Evolutionary conservation across 1,140 invertebrate genomes (phyloP).

Genomic region (Nymphalis io): DNA sequence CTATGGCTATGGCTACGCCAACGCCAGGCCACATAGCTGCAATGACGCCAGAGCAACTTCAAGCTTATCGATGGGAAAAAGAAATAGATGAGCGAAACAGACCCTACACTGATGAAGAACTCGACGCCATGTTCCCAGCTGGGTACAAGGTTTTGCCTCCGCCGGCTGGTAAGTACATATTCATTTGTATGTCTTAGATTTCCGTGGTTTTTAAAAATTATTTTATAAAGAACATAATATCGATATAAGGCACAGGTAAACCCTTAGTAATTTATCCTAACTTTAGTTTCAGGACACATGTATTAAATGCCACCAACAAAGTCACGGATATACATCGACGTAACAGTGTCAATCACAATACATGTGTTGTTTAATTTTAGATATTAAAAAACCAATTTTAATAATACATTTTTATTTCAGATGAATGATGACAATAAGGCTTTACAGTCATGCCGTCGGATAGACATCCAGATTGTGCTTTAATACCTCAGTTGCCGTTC

Average conservation of each 20-base stretch:
- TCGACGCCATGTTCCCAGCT: slow-evolving; percentile 98
- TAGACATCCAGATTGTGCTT: slow-evolving; percentile 60
- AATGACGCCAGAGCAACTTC: slow-evolving; percentile 99
- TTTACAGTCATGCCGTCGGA: slow-evolving; percentile 69
- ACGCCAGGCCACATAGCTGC: slow-evolving; percentile 96
- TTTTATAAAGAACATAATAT: slow-evolving; percentile 29
- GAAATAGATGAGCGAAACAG: slow-evolving; percentile 99
- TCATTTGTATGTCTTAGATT: slow-evolving; percentile 39
- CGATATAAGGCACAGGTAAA: slow-evolving; percentile 37
- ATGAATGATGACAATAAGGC: slow-evolving; percentile 72
- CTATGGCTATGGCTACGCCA: slow-evolving; percentile 98
- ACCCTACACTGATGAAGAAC: slow-evolving; percentile 97
- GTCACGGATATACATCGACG: slow-evolving; percentile 44
- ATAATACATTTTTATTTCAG: slow-evolving; percentile 77
- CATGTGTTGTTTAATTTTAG: slow-evolving; percentile 60
- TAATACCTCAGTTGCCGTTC: slow-evolving; percentile 49
- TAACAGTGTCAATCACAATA: slow-evolving; percentile 49
- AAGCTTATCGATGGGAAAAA: slow-evolving; percentile 99
- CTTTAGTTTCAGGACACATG: slow-evolving; percentile 79
- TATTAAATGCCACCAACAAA: slow-evolving; percentile 58
- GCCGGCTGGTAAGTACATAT: slow-evolving; percentile 86
- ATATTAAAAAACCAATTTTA: slow-evolving; percentile 45
- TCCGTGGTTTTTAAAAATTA: slow-evolving; percentile 30
- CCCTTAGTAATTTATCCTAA: slow-evolving; percentile 68
- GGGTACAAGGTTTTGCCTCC: slow-evolving; percentile 99